Conservation (phyloP, 2,113 vertebrate species). For the Nothocercus julius region DNA sequence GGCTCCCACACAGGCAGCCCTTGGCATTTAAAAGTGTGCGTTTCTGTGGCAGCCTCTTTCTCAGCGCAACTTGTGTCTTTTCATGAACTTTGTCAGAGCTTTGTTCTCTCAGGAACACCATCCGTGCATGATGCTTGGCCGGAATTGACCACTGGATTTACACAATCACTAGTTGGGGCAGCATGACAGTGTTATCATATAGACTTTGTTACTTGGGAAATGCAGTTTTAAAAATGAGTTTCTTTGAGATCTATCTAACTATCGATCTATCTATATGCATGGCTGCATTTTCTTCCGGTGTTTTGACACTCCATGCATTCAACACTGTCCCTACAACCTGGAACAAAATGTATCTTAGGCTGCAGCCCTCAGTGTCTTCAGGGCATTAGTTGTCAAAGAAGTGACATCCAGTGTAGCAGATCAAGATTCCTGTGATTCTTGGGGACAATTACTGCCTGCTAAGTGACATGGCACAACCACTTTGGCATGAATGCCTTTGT, state of each 20-base stretch:
- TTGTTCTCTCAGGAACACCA: neutral
- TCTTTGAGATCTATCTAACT: neutral
- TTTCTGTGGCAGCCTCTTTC: neutral
- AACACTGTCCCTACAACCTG: neutral
- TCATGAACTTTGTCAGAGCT: neutral
- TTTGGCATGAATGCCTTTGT: neutral
- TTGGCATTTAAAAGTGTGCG: rapidly evolving
- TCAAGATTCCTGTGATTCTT: slow-evolving; percentile 48
- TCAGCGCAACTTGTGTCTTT: neutral
- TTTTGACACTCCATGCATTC: neutral
- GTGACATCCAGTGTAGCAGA: neutral
- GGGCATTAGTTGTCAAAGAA: slow-evolving; percentile 10
- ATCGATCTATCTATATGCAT: neutral
- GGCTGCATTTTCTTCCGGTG: neutral
- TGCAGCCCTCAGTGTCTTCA: neutral
- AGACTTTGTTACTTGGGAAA: neutral
- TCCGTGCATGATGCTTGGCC: neutral
- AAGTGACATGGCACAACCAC: neutral
- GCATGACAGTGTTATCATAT: neutral
- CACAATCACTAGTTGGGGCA: neutral
- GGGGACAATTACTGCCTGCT: slow-evolving; percentile 10
- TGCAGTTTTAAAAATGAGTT: neutral
- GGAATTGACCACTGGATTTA: neutral
- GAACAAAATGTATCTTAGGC: neutral
- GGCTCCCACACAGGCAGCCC: rapidly evolving